Evolutionary conservation across 2,797 vertebrate species (phyloP).

Genomic region (Tauraco hartlaubi): DNA sequence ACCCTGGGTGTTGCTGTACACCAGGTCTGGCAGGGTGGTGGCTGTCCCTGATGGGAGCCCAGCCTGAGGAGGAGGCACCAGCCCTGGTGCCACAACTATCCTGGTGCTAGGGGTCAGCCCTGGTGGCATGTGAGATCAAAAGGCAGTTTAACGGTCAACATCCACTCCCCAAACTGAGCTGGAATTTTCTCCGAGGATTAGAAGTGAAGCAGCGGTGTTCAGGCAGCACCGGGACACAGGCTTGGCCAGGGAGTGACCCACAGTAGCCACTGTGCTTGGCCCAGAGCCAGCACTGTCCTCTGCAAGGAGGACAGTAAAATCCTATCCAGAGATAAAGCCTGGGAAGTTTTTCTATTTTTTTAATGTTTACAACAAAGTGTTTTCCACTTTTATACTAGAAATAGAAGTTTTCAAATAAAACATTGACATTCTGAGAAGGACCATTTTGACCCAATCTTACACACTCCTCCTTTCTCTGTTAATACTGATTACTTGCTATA

Average conservation of each 20-base stretch:
- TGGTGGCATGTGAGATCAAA: not conserved
- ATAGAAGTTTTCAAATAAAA: not conserved
- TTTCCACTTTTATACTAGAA: not conserved
- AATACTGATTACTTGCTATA: not conserved
- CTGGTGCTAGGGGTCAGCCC: not conserved
- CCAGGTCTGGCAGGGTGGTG: not conserved
- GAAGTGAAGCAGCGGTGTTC: rapidly evolving
- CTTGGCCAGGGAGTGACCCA: too few species aligned
- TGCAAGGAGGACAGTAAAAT: not conserved
- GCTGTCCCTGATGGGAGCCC: not conserved
- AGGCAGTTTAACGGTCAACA: not conserved
- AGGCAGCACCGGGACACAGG: not conserved
- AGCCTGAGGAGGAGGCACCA: not conserved
- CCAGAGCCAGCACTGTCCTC: not conserved
- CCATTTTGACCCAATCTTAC: not conserved
- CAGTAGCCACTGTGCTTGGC: too few species aligned
- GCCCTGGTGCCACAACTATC: rapidly evolving
- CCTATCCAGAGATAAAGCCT: not conserved
- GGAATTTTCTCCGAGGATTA: rapidly evolving
- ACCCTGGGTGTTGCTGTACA: not conserved
- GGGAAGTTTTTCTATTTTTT: not conserved
- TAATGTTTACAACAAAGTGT: not conserved
- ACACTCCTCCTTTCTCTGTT: not conserved
- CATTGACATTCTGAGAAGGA: not conserved
- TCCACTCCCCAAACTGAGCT: not conserved